These are phyloP conservation scores for Bolinopsis microptera DNA, from an alignment of 37 sponge, comb jelly and placozoan genomes.

Conservation along the genomic window DNA sequence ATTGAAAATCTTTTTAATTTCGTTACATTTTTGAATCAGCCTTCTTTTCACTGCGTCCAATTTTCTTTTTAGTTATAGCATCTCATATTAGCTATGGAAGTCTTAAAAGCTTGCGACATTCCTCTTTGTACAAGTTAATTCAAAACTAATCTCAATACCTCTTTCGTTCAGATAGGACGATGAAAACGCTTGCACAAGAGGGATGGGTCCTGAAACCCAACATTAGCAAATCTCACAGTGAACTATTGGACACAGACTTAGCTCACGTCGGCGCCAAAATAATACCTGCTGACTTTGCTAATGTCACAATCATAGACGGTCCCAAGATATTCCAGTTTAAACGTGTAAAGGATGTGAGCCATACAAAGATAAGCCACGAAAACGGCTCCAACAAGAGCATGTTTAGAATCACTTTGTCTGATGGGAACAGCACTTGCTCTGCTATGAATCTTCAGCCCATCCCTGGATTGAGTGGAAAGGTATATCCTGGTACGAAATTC, in stretches of 20 bases:
- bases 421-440: background rate
- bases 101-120: no score
- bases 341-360: constrained; percentile 43
- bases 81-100: no score
- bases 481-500: constrained; percentile 45
- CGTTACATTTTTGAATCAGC: no score
- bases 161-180: background rate
- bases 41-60: no score
- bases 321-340: constrained; percentile 38
- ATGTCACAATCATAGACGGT: background rate
- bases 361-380: constrained; percentile 38
- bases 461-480: background rate
- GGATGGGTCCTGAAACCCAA: constrained; percentile 31
- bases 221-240: background rate
- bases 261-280: constrained; percentile 4
- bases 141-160: no score
- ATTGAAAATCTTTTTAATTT: no score
- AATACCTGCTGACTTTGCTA: constrained; percentile 23
- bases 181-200: background rate
- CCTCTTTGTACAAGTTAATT: no score
- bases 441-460: constrained; percentile 50
- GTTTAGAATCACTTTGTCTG: background rate
- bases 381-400: constrained; percentile 55
- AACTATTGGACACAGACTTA: constrained; percentile 54
- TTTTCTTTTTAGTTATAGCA: no score